Evolutionary conservation across 1,140 invertebrate genomes (phyloP).

Genomic region (Danaus plexippus): DNA sequence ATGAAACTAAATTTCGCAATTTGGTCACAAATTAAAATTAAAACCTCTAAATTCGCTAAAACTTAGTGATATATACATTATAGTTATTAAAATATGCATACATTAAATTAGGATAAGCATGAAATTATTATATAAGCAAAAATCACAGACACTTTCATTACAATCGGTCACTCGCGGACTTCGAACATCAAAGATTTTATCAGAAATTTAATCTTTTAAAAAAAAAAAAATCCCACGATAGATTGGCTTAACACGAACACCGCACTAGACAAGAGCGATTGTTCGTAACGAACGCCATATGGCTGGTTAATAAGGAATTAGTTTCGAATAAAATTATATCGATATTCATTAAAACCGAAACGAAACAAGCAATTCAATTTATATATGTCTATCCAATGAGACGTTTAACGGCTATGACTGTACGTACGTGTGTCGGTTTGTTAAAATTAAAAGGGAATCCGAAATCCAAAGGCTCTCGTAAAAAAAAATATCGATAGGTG

Average conservation of each 20-base stretch:
- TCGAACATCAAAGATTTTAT: background rate
- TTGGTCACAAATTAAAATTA: slow-evolving; percentile 53
- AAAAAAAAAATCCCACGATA: no score
- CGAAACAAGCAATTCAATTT: no score
- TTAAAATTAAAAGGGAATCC: slow-evolving; percentile 6
- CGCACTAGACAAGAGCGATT: no score
- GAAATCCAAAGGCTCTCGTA: slow-evolving; percentile 16
- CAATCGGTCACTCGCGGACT: slow-evolving; percentile 30
- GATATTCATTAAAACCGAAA: no score
- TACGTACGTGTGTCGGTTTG: no score
- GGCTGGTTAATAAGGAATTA: no score
- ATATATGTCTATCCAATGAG: no score
- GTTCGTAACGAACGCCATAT: no score
- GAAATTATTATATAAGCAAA: slow-evolving; percentile 63
- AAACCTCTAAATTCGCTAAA: slow-evolving; percentile 38
- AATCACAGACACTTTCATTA: slow-evolving; percentile 67
- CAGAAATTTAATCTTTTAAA: no score
- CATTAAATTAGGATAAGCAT: slow-evolving; percentile 62
- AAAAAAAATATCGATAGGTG: slow-evolving; percentile 36
- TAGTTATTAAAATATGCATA: slow-evolving; percentile 41
- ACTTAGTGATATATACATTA: slow-evolving; percentile 61
- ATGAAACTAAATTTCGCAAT: slow-evolving; percentile 41
- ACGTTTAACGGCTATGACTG: no score
- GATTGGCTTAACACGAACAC: no score
- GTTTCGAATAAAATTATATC: no score